These are phyloP conservation scores for Crotalus horridus DNA, from an alignment of 2,113 vertebrate genomes.

Conservation along the genomic window DNA sequence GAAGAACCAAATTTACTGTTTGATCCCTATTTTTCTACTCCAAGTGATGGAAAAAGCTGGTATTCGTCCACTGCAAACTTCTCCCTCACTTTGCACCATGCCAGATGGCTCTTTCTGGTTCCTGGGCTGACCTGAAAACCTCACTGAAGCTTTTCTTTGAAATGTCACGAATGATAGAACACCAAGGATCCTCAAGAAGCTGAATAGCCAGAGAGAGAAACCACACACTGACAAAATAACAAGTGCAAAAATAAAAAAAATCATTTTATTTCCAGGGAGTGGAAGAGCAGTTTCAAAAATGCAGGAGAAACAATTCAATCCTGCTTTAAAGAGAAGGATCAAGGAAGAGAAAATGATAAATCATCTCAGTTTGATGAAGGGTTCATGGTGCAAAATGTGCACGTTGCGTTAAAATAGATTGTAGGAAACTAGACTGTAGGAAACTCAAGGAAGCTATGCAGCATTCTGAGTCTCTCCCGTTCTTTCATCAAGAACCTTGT, in stretches of 20 bases:
- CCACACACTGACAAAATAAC: neutral
- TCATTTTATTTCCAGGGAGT: neutral
- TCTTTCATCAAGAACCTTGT: neutral
- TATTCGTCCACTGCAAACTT: neutral
- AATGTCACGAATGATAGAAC: neutral
- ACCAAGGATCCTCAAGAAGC: neutral
- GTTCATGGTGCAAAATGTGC: neutral
- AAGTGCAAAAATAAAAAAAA: neutral
- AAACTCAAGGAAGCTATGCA: neutral
- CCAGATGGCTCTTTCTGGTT: neutral
- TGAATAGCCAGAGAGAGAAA: neutral
- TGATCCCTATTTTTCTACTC: neutral
- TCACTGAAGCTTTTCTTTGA: neutral
- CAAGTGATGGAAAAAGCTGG: neutral
- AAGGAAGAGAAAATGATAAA: neutral
- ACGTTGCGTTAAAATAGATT: neutral
- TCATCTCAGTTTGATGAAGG: neutral
- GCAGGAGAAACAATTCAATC: neutral
- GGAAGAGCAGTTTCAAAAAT: neutral
- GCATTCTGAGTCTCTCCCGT: neutral
- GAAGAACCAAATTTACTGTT: neutral
- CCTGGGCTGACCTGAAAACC: neutral
- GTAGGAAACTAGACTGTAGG: neutral
- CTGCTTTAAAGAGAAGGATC: neutral
- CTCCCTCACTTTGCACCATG: neutral